These are phyloP conservation scores for Folsomia manolachei DNA, from an alignment of 2,888 invertebrate species.

Conservation along the genomic window DNA sequence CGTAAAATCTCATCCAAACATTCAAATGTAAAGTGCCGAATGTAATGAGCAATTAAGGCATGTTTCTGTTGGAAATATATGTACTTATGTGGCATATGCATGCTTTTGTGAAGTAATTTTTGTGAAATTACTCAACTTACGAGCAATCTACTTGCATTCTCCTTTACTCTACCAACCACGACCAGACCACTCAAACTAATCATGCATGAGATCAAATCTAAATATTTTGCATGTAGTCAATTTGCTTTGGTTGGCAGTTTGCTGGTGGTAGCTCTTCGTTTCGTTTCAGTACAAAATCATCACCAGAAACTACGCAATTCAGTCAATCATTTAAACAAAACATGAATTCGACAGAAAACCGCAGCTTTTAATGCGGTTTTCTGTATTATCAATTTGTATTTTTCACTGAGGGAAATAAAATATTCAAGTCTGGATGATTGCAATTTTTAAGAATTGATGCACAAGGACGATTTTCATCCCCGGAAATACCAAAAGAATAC, in stretches of 20 bases:
- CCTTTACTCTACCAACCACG: not conserved
- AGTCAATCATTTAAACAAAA: not conserved
- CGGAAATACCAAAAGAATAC: slow-evolving; percentile 38
- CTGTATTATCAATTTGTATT: too few relatives aligned
- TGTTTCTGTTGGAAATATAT: not conserved
- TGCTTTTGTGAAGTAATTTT: not conserved
- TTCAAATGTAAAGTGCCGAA: not conserved
- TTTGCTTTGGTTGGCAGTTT: too few relatives aligned
- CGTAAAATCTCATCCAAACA: not conserved
- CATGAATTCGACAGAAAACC: slow-evolving; percentile 41
- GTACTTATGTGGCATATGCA: not conserved
- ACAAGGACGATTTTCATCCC: slow-evolving; percentile 33
- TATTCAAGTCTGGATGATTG: too few relatives aligned
- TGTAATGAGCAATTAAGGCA: not conserved
- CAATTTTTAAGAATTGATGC: slow-evolving; percentile 36
- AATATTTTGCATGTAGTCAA: not conserved
- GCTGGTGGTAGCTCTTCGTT: not conserved
- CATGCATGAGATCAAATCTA: slow-evolving; percentile 4
- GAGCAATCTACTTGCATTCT: not conserved
- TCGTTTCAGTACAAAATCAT: not conserved
- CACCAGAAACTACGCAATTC: not conserved
- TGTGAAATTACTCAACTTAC: not conserved
- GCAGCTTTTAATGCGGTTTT: slow-evolving; percentile 50
- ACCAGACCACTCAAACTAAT: not conserved
- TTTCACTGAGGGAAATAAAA: too few relatives aligned